Base-by-base conservation (phyloP, 1,140 invertebrate genomes). In the Formica selysi region DNA sequence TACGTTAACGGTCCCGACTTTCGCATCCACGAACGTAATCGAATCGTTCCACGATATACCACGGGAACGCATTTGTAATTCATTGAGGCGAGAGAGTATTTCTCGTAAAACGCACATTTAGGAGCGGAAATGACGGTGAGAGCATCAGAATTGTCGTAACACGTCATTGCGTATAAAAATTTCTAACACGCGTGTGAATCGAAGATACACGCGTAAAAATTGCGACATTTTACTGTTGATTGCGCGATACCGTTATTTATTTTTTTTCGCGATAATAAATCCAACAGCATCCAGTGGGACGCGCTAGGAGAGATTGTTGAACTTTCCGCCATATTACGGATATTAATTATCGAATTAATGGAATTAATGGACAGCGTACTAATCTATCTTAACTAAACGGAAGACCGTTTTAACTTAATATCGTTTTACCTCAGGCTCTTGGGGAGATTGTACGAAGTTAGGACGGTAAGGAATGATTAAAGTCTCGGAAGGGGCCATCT, bases 361-460 rank as follows among this genome's bases (percentile, higher is more conserved):
- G 22, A 22, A 22, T 22, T 29, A 83, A 59, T 78, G 87, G 76
- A 38, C 84, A 59, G 65, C 65, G 44, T 65, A 70, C 74, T 88
- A 88, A 88, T 88, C 85, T 36, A 70, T 71, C 29, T 61, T 64
- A 48, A 57, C 41, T 88, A 86, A 89, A 64, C 65, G 87, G 84
- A 89, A 86, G 85, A 78, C 76, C 48, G 78, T 67, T 90, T 93
- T 92, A 83, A 94, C 91, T 93, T 93, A 93, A 93, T 93, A 92
- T 92, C 91, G 57, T 68, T 71, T 76, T 48, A 86, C 89, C 88
- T 57, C 71, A 62, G 91, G 91, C 89, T 86, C 81, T 83, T 85
- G 87, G 54, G 44, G 62, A 90, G 91, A 92, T 91, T 92, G 89
- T 87, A 86, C 73, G 61, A 92, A 92, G 88, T 92, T 92, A 44